These are phyloP conservation scores for Iselma pallidipennis DNA, from an alignment of 2,888 invertebrate genomes.

Conservation along the genomic window DNA sequence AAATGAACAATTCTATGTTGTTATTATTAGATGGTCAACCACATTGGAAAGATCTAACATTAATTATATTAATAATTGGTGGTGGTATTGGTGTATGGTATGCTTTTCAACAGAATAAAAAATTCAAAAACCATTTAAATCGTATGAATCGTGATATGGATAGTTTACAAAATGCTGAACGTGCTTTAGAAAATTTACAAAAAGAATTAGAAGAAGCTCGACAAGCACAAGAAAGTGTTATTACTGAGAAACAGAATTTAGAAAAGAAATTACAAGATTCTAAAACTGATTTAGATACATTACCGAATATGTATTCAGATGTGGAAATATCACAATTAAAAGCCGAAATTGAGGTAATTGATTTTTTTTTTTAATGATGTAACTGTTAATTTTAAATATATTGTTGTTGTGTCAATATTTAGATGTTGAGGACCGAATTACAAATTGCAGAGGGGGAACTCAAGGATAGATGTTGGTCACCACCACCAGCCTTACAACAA, in stretches of 20 bases:
- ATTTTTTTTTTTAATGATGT: conserved; percentile 12
- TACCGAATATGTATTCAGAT: conserved; percentile 78
- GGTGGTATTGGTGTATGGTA: conserved; percentile 91
- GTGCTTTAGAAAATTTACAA: conserved; percentile 84
- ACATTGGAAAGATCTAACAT: conserved; percentile 83
- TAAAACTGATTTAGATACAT: conserved; percentile 62
- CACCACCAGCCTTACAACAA: conserved; percentile 86
- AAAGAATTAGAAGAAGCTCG: conserved; percentile 81
- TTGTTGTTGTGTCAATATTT: conserved; percentile 15
- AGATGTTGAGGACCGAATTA: conserved; percentile 80
- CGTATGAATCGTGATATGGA: conserved; percentile 96
- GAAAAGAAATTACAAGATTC: conserved; percentile 81
- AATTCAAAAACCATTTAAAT: conserved; percentile 81
- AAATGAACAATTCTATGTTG: conserved; percentile 14
- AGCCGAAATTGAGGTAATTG: conserved; percentile 76
- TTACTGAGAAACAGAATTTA: conserved; percentile 79
- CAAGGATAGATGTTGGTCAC: conserved; percentile 87
- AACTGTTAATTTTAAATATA: background rate
- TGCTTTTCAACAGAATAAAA: conserved; percentile 87
- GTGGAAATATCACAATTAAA: conserved; percentile 80
- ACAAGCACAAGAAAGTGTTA: conserved; percentile 79
- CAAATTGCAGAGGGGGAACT: conserved; percentile 88
- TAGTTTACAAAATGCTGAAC: conserved; percentile 85
- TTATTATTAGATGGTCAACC: conserved; percentile 48
- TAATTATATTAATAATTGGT: conserved; percentile 80